phyloP scores from a whole-genome alignment of 2,888 invertebrate species.

The Ophraella communa region DNA sequence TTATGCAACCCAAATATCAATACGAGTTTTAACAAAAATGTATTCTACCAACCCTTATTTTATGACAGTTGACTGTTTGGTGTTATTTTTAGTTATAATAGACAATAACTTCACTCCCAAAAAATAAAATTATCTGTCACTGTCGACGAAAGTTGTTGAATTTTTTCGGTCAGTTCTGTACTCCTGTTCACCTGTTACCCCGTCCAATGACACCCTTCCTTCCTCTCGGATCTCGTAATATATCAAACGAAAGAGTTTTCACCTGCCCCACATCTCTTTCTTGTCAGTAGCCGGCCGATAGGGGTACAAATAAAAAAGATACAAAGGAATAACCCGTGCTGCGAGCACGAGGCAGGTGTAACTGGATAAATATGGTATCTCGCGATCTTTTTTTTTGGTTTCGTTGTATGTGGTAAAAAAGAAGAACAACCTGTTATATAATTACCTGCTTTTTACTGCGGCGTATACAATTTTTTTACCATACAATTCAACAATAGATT shows the following conservation, averaged over 20 bases:
- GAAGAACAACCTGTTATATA: conserved; percentile 1
- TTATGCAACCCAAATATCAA: too few relatives aligned
- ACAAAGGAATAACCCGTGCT: conserved; percentile 17
- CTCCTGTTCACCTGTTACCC: conserved; percentile 22
- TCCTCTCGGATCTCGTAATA: conserved; percentile 24
- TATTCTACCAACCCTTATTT: too few relatives aligned
- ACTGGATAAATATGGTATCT: conserved; percentile 5
- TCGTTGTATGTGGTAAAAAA: too few relatives aligned
- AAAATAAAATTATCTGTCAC: too few relatives aligned
- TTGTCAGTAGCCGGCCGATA: conserved; percentile 41
- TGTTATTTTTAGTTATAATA: too few relatives aligned
- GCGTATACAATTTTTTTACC: too few relatives aligned
- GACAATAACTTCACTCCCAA: too few relatives aligned
- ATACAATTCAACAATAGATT: too few relatives aligned
- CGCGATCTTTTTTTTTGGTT: conserved; percentile 30
- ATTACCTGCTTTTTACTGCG: background rate
- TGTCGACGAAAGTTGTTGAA: background rate
- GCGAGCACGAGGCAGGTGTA: conserved; percentile 8
- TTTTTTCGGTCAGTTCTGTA: background rate
- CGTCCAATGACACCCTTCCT: conserved; percentile 29
- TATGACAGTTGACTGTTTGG: too few relatives aligned
- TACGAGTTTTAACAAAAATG: too few relatives aligned
- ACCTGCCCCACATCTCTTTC: conserved; percentile 43
- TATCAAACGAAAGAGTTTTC: conserved; percentile 26
- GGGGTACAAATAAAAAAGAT: conserved; percentile 35